Conservation (phyloP, 1,140 invertebrate genomes). For the Pseudomyrmex dendroicus region DNA sequence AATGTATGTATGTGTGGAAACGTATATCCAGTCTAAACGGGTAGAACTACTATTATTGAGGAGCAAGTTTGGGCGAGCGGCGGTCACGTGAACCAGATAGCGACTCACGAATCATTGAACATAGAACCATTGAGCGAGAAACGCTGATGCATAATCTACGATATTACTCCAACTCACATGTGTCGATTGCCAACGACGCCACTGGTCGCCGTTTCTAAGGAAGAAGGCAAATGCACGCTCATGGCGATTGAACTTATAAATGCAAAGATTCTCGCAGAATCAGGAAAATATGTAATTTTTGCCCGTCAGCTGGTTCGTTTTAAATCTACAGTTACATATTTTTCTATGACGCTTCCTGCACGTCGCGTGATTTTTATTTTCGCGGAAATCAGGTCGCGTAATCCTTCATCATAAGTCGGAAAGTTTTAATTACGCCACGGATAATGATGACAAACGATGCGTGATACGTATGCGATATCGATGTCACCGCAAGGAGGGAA, state of each 20-base stretch:
- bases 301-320: slow-evolving; percentile 21
- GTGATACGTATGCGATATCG: slow-evolving; percentile 42
- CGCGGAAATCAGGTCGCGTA: slow-evolving; percentile 40
- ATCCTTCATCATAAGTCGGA: slow-evolving; percentile 60
- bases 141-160: slow-evolving; percentile 68
- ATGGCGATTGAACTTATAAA: slow-evolving; percentile 10
- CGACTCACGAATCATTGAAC: slow-evolving; percentile 69
- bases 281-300: background rate
- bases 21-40: slow-evolving; percentile 41
- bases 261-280: slow-evolving; percentile 17
- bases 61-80: slow-evolving; percentile 52
- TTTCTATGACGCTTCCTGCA: background rate
- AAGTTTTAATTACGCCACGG: slow-evolving; percentile 63
- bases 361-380: slow-evolving; percentile 39
- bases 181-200: slow-evolving; percentile 35
- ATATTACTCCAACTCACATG: slow-evolving; percentile 66
- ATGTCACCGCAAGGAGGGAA: slow-evolving; percentile 39
- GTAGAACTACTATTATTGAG: slow-evolving; percentile 62
- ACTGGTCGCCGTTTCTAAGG: background rate
- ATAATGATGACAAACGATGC: slow-evolving; percentile 68
- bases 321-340: slow-evolving; percentile 11
- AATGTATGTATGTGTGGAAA: slow-evolving; percentile 22
- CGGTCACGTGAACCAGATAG: slow-evolving; percentile 71
- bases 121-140: slow-evolving; percentile 64
- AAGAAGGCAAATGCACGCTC: slow-evolving; percentile 9